Evolutionary conservation across 2,797 vertebrate species (phyloP).

Genomic region (Threskiornis aethiopicus): DNA sequence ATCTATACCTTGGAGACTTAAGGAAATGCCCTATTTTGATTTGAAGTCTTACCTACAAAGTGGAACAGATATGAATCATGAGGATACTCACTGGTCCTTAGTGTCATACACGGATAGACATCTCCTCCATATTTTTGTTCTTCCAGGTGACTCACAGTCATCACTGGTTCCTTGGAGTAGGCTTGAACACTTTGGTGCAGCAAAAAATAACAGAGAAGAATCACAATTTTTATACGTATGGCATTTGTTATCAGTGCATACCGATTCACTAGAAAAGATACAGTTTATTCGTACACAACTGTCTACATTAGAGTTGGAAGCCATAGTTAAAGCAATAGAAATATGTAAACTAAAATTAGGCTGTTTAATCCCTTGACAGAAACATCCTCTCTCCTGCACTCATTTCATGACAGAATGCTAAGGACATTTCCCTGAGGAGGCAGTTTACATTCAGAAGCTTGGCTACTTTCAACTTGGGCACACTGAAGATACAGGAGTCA

Average conservation of each 20-base stretch:
- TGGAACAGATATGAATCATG: background rate
- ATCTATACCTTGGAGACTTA: background rate
- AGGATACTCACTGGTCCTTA: background rate
- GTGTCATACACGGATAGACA: background rate
- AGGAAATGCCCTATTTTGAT: background rate
- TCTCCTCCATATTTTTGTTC: background rate
- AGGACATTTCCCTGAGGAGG: background rate
- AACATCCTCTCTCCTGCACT: background rate
- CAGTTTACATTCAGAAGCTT: background rate
- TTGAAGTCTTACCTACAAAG: background rate
- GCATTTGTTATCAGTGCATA: background rate
- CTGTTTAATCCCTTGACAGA: background rate
- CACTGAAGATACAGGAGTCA: background rate
- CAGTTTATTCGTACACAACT: background rate
- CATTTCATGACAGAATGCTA: background rate
- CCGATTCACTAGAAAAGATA: background rate
- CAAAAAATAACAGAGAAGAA: slow-evolving; percentile 12
- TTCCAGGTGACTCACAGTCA: slow-evolving; percentile 26
- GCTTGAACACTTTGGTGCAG: slow-evolving; percentile 46
- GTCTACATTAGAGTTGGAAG: background rate
- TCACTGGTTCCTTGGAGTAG: slow-evolving; percentile 21
- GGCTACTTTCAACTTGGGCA: background rate
- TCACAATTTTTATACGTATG: background rate
- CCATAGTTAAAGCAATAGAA: background rate
- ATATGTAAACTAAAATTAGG: background rate